These are phyloP conservation scores for Istiophorus platypterus DNA, from an alignment of 2,113 vertebrate species.

Conservation along the genomic window DNA sequence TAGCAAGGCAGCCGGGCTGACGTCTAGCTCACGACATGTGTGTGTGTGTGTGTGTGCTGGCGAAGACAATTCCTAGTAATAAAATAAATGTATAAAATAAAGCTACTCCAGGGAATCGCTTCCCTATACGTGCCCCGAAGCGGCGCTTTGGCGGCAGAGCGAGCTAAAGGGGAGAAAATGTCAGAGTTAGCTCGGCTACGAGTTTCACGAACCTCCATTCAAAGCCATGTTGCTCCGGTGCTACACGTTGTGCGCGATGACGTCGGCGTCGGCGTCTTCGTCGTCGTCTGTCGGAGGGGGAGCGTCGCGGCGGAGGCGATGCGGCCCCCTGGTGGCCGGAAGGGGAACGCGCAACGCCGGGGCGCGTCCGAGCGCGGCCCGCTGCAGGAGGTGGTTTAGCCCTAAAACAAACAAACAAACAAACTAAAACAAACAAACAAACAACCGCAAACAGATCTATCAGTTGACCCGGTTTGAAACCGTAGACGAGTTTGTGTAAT, in stretches of 20 bases:
- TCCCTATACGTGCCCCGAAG: accelerated
- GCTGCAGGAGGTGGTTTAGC: no score
- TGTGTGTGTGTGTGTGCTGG: not conserved
- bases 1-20: constrained; percentile 46
- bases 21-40: constrained; percentile 31
- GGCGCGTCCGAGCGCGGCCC: no score
- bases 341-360: no score
- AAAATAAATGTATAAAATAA: not conserved
- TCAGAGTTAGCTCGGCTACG: constrained; percentile 1
- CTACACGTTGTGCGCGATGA: constrained; percentile 70
- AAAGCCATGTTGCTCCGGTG: constrained; percentile 77
- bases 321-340: constrained; percentile 34
- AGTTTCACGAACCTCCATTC: constrained; percentile 79
- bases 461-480: no score
- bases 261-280: not conserved
- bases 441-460: no score
- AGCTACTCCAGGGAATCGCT: not conserved
- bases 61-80: not conserved
- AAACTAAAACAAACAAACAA: no score
- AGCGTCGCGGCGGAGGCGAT: not conserved
- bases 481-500: not conserved
- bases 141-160: accelerated
- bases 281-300: not conserved
- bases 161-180: accelerated
- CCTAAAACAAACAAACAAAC: no score